Evolutionary conservation across 2,113 vertebrate genomes (phyloP).

Genomic region (Limnothrissa miodon): DNA sequence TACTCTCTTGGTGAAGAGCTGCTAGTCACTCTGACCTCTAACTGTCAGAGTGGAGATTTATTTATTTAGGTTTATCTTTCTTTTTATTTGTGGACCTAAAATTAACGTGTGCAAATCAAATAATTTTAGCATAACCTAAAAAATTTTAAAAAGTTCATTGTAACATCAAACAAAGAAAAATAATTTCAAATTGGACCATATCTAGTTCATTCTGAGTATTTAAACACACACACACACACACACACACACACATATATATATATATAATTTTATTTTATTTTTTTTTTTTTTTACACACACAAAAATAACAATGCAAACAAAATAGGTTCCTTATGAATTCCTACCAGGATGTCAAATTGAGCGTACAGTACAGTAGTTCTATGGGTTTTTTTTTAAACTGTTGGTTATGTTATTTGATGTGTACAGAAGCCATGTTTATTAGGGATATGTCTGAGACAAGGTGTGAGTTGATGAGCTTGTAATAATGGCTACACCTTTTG

Average conservation of each 20-base stretch:
- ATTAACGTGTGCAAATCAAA: neutral
- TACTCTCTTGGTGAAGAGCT: neutral
- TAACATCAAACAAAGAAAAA: neutral
- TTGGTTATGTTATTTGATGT: neutral
- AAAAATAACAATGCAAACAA: neutral
- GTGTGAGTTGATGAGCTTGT: neutral
- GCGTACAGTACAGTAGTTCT: neutral
- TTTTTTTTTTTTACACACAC: neutral
- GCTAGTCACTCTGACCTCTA: neutral
- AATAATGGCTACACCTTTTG: neutral
- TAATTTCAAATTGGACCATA: neutral
- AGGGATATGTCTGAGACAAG: neutral
- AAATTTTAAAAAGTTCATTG: neutral
- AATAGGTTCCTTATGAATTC: neutral
- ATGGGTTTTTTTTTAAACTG: neutral
- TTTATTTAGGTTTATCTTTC: neutral
- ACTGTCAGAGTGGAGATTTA: neutral
- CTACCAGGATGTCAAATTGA: neutral
- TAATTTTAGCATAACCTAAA: neutral
- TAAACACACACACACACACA: neutral
- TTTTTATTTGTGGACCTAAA: constrained; percentile 3
- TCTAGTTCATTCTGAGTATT: neutral
- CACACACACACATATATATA: too few relatives aligned
- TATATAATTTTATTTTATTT: too few relatives aligned
- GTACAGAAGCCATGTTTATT: neutral